Evolutionary conservation across 1,140 invertebrate genomes (phyloP).

Genomic region (Panagrolaimus sp.): DNA sequence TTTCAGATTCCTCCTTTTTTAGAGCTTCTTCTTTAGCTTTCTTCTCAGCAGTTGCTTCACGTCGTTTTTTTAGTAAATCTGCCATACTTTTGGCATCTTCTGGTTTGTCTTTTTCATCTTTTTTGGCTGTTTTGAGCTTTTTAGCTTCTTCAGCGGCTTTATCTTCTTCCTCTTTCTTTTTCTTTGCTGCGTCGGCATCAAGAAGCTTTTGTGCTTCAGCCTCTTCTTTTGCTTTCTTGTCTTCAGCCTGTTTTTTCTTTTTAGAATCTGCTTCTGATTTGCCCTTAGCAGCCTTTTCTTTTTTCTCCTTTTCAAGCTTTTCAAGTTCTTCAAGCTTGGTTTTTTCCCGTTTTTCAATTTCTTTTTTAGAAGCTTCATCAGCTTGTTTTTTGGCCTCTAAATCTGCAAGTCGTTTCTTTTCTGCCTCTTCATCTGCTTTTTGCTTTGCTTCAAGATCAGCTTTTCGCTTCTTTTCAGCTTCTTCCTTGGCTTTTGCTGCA

Average conservation of each 20-base stretch:
- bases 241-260: slow-evolving; percentile 21
- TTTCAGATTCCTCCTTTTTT: slow-evolving; percentile 6
- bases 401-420: slow-evolving; percentile 5
- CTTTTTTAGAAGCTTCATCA: not conserved
- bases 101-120: not conserved
- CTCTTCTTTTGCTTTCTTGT: slow-evolving; percentile 15
- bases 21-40: slow-evolving; percentile 8
- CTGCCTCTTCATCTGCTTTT: not conserved
- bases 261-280: slow-evolving; percentile 2
- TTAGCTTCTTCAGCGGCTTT: not conserved
- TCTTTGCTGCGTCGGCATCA: not conserved
- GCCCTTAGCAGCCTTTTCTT: not conserved
- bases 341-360: not conserved
- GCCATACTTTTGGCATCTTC: not conserved
- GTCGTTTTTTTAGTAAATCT: not conserved
- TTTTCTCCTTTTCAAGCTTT: slow-evolving; percentile 13
- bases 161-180: slow-evolving; percentile 1
- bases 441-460: not conserved
- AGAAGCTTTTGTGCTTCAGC: not conserved
- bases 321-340: not conserved
- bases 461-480: slow-evolving; percentile 5
- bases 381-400: slow-evolving; percentile 1
- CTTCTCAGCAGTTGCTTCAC: slow-evolving; percentile 11
- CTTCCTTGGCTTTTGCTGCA: not conserved
- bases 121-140: slow-evolving; percentile 11